Base-by-base conservation (phyloP, 2,888 invertebrate species). In the Megaustenia siamemsis region DNA sequence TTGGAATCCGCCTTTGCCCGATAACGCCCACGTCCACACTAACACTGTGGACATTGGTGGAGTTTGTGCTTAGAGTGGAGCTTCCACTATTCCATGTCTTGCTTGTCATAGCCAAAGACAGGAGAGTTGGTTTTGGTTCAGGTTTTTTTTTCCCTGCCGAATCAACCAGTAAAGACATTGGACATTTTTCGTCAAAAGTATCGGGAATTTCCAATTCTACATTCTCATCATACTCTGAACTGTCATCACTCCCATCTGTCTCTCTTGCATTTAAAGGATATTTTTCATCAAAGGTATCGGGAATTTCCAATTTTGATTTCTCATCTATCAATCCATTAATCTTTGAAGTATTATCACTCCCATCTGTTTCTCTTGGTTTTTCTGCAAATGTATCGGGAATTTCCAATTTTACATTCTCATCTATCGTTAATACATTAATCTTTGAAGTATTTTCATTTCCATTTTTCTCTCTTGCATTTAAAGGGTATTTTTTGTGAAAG, bases 141-240 rank as follows among this genome's bases (percentile, higher is more conserved):
- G 73, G 49, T 28, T 28, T 49, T 49, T 28, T 28, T 12, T 49
- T 73, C 12, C 49, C 73, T 73, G 73, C 1, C 32, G 49, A 73
- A 28, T 8, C 73, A 73, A 73, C 21, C 32, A 49, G 18, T 73
- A 49, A 28, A 73, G 73, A 49, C 1, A 73, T 49, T 73, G 45
- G 35, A 32, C 49, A 73, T 28, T 18, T 10, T 32, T 49, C 32
- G 35, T 73, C 49, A 73, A 49, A 15, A 32, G 18, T 49, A 73
- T 73, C 18, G 5, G n/a, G 40, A 18, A 49, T 15, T 32, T 73
- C 35, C 32, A 10, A 35, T 49, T 32, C 35, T 28, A 73, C 32
- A 32, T 63, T 32, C 12, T 28, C 63, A 10, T 63, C 63, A 63
- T 12, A 15, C 32, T 32, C 32, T 63, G 32, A 12, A 12, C n/a